phyloP scores from a whole-genome alignment of 2,797 vertebrate genomes.

The Mus caroli region DNA sequence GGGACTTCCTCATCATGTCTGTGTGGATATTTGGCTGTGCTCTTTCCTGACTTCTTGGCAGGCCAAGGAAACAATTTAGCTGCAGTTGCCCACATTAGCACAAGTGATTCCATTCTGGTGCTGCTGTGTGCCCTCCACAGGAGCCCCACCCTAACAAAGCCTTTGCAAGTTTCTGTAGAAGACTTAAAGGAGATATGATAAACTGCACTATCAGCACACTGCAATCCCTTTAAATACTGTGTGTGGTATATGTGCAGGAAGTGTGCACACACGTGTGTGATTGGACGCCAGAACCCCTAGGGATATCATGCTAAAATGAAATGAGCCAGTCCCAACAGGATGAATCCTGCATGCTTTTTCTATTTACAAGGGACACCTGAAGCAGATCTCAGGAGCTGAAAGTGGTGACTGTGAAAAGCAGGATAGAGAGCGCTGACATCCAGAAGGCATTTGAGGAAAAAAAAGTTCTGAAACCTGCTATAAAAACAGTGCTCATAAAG shows the following conservation, averaged over 20 bases:
- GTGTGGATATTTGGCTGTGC: neutral
- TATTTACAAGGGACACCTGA: neutral
- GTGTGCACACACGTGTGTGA: too few relatives aligned
- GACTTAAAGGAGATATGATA: neutral
- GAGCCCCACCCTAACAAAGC: neutral
- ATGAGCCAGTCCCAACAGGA: neutral
- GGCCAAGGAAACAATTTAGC: too few relatives aligned
- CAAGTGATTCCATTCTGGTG: neutral
- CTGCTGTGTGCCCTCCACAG: neutral
- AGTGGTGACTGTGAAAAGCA: neutral
- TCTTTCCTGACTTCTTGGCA: neutral
- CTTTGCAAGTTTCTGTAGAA: neutral
- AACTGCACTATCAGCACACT: fast-evolving
- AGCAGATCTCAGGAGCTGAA: neutral
- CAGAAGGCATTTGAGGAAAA: neutral
- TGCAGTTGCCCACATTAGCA: neutral
- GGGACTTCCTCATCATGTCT: neutral
- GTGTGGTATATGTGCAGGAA: neutral
- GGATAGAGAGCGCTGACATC: neutral
- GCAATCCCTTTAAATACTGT: neutral
- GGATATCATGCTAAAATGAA: neutral
- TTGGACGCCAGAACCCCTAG: neutral
- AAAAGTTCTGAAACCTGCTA: neutral
- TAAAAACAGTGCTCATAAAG: neutral
- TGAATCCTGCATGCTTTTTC: neutral